These are phyloP conservation scores for Acanthopagrus latus DNA, from an alignment of 2,797 vertebrate genomes.

Conservation along the genomic window DNA sequence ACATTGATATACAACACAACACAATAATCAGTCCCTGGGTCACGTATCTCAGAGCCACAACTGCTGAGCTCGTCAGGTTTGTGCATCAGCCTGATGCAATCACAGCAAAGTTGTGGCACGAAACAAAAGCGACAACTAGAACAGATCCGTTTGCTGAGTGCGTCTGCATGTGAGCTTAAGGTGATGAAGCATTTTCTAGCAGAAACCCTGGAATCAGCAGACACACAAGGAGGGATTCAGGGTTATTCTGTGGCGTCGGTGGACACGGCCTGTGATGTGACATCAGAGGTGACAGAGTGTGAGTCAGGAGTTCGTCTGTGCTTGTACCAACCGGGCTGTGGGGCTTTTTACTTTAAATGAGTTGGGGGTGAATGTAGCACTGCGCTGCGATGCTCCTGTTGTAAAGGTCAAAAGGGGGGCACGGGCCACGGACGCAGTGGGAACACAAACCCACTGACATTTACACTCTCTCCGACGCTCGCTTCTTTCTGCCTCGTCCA, in stretches of 20 bases:
- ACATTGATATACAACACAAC: too few relatives aligned
- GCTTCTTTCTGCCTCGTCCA: conserved; percentile 29
- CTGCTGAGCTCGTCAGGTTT: background rate
- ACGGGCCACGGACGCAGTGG: conserved; percentile 59
- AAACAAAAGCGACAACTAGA: background rate
- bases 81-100: background rate
- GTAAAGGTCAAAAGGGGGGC: conserved; percentile 71
- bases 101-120: background rate
- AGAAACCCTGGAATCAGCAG: conserved; percentile 53
- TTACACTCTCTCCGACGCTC: conserved; percentile 47
- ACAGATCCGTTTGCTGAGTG: background rate
- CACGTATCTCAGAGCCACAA: background rate
- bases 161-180: background rate
- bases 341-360: conserved; percentile 57
- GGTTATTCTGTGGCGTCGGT: conserved; percentile 19
- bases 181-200: conserved; percentile 25
- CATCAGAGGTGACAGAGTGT: conserved; percentile 51
- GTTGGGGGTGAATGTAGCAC: conserved; percentile 21
- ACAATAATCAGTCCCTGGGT: background rate
- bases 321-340: conserved; percentile 18
- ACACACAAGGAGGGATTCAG: conserved; percentile 30
- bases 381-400: conserved; percentile 31
- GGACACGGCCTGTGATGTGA: conserved; percentile 40
- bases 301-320: conserved; percentile 59
- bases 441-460: conserved; percentile 72